These are phyloP conservation scores for Alcis repandata DNA, from an alignment of 2,888 invertebrate genomes.

Conservation along the genomic window DNA sequence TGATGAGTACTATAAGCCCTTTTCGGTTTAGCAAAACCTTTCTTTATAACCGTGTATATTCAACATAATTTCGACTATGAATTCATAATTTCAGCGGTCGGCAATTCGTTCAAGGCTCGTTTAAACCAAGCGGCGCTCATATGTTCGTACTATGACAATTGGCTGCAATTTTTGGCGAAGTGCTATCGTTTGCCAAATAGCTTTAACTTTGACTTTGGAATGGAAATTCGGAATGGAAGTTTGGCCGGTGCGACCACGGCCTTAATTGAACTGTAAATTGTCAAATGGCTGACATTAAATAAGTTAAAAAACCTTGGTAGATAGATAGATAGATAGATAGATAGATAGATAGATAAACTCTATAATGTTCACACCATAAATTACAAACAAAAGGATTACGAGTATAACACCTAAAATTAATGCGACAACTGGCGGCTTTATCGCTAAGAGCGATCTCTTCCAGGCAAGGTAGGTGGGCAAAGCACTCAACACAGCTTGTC, in stretches of 20 bases:
- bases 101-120: conserved; percentile 17
- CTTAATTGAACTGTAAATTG: conserved; percentile 47
- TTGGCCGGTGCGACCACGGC: conserved; percentile 50
- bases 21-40: too few relatives aligned
- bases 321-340: too few relatives aligned
- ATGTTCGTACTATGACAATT: conserved; percentile 49
- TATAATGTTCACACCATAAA: too few relatives aligned
- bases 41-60: not conserved
- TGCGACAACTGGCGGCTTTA: too few relatives aligned
- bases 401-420: too few relatives aligned
- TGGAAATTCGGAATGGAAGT: conserved; percentile 49
- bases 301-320: too few relatives aligned
- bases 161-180: conserved; percentile 57
- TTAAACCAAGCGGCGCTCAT: conserved; percentile 24
- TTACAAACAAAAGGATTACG: too few relatives aligned
- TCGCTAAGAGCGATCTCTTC: too few relatives aligned
- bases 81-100: conserved; percentile 3
- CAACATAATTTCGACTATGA: not conserved
- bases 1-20: too few relatives aligned
- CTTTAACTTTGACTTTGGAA: conserved; percentile 55
- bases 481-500: too few relatives aligned
- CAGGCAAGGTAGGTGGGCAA: too few relatives aligned
- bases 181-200: conserved; percentile 61
- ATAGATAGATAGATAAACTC: too few relatives aligned
- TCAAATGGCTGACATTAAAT: conserved; percentile 32